These are phyloP conservation scores for Volucella inflata DNA, from an alignment of 2,888 invertebrate genomes.

Conservation along the genomic window DNA sequence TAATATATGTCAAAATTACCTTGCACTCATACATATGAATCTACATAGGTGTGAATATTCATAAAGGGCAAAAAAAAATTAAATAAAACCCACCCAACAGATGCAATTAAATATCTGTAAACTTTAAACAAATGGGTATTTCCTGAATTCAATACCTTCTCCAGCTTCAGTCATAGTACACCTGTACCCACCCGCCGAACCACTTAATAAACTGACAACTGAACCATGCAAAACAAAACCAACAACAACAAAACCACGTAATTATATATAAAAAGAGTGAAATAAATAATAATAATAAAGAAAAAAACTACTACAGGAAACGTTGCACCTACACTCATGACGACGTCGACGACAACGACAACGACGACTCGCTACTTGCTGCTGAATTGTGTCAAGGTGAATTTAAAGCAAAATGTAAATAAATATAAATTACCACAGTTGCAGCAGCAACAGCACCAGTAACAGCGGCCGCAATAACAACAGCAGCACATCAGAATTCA, in stretches of 20 bases:
- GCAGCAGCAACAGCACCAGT: conserved; percentile 32
- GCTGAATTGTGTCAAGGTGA: conserved; percentile 74
- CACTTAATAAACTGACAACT: conserved; percentile 62
- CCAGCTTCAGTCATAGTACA: conserved; percentile 53
- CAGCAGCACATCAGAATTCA: conserved; percentile 53
- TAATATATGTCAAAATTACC: not conserved
- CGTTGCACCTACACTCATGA: conserved; percentile 75
- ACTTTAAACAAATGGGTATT: conserved; percentile 50
- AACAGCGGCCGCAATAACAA: conserved; percentile 26
- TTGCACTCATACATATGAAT: conserved; percentile 2
- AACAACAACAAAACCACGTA: conserved; percentile 15
- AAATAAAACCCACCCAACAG: conserved; percentile 37
- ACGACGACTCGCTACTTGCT: conserved; percentile 46
- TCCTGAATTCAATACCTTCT: conserved; percentile 55
- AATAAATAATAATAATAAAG: not conserved
- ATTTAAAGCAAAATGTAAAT: conserved; percentile 75
- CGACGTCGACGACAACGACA: conserved; percentile 34
- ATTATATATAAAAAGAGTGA: too few relatives aligned
- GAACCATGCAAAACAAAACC: conserved; percentile 46
- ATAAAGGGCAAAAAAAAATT: not conserved
- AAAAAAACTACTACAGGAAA: conserved; percentile 66
- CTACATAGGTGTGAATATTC: not conserved
- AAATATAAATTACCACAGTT: conserved; percentile 75
- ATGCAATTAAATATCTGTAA: conserved; percentile 58
- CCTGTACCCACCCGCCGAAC: conserved; percentile 71